phyloP scores from a whole-genome alignment of 2,113 vertebrate species.

The Toxostoma redivivum region DNA sequence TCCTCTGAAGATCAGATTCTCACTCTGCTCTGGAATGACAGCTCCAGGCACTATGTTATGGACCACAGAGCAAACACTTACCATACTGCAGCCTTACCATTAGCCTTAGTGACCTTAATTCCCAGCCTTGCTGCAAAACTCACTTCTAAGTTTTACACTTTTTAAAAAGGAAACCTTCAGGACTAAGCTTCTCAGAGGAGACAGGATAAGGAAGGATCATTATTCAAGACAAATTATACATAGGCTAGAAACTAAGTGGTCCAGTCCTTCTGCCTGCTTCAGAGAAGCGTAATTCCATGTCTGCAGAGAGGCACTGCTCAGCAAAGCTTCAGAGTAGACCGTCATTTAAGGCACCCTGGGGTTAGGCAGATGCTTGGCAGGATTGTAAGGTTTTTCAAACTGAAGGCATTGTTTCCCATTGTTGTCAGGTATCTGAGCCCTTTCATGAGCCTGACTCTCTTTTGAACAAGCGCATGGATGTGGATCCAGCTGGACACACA shows the following conservation, averaged over 20 bases:
- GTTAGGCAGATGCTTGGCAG: neutral
- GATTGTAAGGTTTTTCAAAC: neutral
- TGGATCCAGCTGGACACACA: neutral
- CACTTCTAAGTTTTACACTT: neutral
- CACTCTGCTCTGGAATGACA: neutral
- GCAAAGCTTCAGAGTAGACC: neutral
- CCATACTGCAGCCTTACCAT: fast-evolving
- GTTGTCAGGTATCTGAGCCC: neutral
- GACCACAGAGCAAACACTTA: neutral
- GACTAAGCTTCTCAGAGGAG: neutral
- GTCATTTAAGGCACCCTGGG: neutral
- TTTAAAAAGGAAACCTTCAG: neutral
- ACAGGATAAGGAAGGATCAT: neutral
- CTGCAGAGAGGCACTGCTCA: neutral
- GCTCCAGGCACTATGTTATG: neutral
- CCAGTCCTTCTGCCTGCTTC: neutral
- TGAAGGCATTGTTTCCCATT: neutral
- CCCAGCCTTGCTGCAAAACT: neutral
- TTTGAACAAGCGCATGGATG: neutral
- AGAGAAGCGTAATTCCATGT: neutral
- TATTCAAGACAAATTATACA: neutral
- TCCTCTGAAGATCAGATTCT: neutral
- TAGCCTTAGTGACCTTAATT: neutral
- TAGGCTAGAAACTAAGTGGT: neutral
- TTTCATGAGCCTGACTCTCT: neutral